phyloP scores from a whole-genome alignment of 2,888 invertebrate species.

The Augiades crinisus region DNA sequence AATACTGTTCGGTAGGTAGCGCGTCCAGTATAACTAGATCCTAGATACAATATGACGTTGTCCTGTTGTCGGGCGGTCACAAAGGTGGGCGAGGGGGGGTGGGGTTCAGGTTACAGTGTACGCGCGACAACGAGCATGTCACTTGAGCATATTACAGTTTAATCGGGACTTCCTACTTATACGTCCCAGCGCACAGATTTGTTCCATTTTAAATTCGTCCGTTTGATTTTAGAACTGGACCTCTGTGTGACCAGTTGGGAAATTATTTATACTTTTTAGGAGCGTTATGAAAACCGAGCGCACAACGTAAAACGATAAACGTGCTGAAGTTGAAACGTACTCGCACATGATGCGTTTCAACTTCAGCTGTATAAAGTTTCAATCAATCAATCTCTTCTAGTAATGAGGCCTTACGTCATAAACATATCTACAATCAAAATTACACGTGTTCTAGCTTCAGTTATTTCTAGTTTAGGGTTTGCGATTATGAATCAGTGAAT shows the following conservation, averaged over 20 bases:
- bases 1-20: conserved; percentile 1
- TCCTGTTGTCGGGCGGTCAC: conserved; percentile 19
- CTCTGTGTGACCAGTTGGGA: conserved; percentile 22
- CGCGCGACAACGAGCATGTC: conserved; percentile 58
- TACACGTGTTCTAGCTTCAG: too few relatives aligned
- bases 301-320: too few relatives aligned
- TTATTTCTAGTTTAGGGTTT: too few relatives aligned
- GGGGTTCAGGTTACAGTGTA: conserved; percentile 46
- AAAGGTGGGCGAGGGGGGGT: conserved; percentile 33
- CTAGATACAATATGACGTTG: conserved; percentile 12
- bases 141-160: conserved; percentile 75
- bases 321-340: too few relatives aligned
- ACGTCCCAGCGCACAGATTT: conserved; percentile 65
- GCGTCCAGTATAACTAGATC: conserved; percentile 25
- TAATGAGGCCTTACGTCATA: too few relatives aligned
- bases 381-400: too few relatives aligned
- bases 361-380: too few relatives aligned
- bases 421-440: too few relatives aligned
- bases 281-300: too few relatives aligned
- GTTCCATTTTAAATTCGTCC: conserved; percentile 63
- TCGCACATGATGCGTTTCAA: too few relatives aligned
- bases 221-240: conserved; percentile 35
- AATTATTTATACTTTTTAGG: too few relatives aligned
- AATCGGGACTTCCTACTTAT: conserved; percentile 80
- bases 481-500: too few relatives aligned